Conservation (phyloP, 2,113 vertebrate genomes). For the Centropus bengalensis region DNA sequence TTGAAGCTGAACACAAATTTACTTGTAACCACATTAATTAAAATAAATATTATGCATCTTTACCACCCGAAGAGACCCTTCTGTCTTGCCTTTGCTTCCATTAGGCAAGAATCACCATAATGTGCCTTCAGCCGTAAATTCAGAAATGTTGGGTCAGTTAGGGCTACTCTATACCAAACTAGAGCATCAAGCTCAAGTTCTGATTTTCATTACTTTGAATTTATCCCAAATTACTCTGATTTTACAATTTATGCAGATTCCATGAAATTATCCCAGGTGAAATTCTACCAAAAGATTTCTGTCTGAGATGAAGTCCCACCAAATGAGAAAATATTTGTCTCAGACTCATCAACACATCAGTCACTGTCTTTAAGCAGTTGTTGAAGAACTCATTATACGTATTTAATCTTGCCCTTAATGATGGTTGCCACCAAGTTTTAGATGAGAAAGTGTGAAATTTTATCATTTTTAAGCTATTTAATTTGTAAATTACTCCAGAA, state of each 20-base stretch:
- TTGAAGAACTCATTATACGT: background rate
- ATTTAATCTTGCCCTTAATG: background rate
- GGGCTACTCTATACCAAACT: background rate
- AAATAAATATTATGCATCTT: accelerated
- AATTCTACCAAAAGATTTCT: background rate
- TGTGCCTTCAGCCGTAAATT: background rate
- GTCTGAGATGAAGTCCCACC: background rate
- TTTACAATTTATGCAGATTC: background rate
- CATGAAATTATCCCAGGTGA: background rate
- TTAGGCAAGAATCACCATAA: background rate
- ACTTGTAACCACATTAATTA: accelerated
- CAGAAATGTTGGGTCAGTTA: background rate
- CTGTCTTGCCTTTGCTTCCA: background rate
- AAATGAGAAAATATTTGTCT: background rate
- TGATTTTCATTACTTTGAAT: background rate
- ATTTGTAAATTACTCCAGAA: background rate
- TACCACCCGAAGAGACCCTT: background rate
- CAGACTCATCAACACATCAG: background rate
- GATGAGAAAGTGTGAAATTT: background rate
- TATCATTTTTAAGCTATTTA: background rate
- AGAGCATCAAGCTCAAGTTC: background rate
- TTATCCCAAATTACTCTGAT: background rate
- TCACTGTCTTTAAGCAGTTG: background rate
- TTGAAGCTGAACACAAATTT: background rate
- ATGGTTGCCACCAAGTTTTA: background rate